Evolutionary conservation across 1,140 invertebrate genomes (phyloP), one percentile per base, ranked within the genome.

Genomic region (Drosophila guanche): DNA sequence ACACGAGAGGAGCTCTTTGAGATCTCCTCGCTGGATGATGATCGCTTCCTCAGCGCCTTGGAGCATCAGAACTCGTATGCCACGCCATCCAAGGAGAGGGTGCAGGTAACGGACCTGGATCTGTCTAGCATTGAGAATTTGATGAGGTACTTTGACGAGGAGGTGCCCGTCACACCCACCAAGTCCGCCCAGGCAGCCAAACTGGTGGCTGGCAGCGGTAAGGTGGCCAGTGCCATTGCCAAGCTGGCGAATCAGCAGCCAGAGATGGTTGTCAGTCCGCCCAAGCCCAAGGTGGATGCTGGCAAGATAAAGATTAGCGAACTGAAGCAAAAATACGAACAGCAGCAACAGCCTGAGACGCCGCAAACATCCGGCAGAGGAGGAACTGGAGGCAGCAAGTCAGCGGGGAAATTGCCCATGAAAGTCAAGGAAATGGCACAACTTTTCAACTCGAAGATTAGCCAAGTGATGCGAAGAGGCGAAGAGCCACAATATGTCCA

Each of bases 101-200:
- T 78, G 2, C 76, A 71, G 47, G 47, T 83, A 6, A 84, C 81
- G 4, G 77, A 86, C 10, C 37, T 90, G 41, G 79, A 90, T 40
- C 5, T 84, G 47, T 79, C 83, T 20, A 90, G 86, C 54, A 90
- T 91, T 48, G 86, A 90, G 29, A 88, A 90, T 60, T 54, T 90
- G 0, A 88, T 91, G 86, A 89, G 81, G 48, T 91, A 91, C 43
- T 91, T 91, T 22, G 86, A 91, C 52, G 90, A 91, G 29, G 89
- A 91, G 12, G 86, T 90, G 1, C 70, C 73, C 1, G 74, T 79
- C 0, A 88, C 88, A 3, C 88, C 89, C 3, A 80, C 69, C 37
- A 90, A 85, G 27, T 14, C 12, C 6, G 10, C 7, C 2, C 23
- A 20, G 12, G 20, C 51, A 10, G 25, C 29, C 1, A 62, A 23